Evolutionary conservation across 2,888 invertebrate genomes (phyloP), one percentile per base, ranked within the genome.

Genomic region (Eubasilissa splendida): DNA sequence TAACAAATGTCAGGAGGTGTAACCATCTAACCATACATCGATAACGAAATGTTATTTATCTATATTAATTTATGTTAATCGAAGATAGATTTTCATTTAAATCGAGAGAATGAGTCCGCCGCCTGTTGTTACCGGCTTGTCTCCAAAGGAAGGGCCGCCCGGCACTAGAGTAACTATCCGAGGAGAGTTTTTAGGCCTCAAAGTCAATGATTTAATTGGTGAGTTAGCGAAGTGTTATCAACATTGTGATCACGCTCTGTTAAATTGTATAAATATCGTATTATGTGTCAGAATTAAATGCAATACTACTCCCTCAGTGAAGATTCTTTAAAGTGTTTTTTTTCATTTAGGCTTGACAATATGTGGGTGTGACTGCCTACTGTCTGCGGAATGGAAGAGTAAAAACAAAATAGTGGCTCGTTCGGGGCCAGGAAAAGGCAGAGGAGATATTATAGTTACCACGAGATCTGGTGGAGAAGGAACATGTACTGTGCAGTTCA

Each of bases 331-430:
- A 12, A 60, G 58, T n/a, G 2, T n/a, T 63, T 22, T 63, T 63
- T 14, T 63, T 63, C 14, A 22, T 86, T n/a, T 85, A 97, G 98
- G 97, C 77, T 89, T 99, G 9, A 95, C 95, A 86, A 99, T 99
- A 85, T 99, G 99, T 89, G 98, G 97, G 0, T 96, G 96, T 84
- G 99, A 99, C 87, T 99, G 99, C 86, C 89, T 97, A 53, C 88
- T 99, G 78, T 96, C 98, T 12, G 97, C 98, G 0, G 99, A 99
- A 91, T 99, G 99, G 99, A 97, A 98, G 87, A 97, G 98, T 1
- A 93, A 95, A 54, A 99, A 98, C 87, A 99, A 99, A 91, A 98
- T 99, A 84, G 94, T 98, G 75, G 99, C 99, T 0, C 93, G 99
- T 80, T 96, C 98, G 5, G 99, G 99, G 0, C 95, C 96, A 1